phyloP scores from a whole-genome alignment of 1,140 invertebrate genomes.

The Platyscapa corneri region DNA sequence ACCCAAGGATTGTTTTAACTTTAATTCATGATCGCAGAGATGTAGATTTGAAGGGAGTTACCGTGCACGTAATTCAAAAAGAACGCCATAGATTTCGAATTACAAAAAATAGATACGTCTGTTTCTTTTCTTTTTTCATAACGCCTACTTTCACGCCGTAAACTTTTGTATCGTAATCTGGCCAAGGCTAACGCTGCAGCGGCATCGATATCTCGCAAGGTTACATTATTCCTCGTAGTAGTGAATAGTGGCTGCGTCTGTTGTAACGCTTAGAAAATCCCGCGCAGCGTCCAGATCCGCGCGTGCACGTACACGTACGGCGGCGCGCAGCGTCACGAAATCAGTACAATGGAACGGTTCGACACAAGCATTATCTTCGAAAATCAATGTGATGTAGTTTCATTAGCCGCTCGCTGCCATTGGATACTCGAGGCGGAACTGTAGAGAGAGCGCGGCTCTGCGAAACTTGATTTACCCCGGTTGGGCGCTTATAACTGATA shows the following conservation, averaged over 20 bases:
- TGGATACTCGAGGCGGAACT: constrained; percentile 3
- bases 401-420: neutral
- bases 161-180: constrained; percentile 54
- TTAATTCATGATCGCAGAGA: neutral
- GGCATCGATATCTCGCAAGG: constrained; percentile 56
- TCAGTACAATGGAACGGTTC: constrained; percentile 30
- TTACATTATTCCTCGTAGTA: constrained; percentile 51
- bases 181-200: constrained; percentile 50
- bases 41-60: neutral
- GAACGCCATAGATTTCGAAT: neutral
- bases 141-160: constrained; percentile 50
- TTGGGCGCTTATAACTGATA: neutral
- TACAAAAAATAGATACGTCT: neutral
- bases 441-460: neutral
- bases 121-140: constrained; percentile 8
- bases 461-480: constrained; percentile 31
- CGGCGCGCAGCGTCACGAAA: constrained; percentile 47
- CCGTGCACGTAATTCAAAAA: neutral
- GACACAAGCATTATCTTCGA: constrained; percentile 38
- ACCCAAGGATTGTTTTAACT: too few species aligned
- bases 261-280: constrained; percentile 57
- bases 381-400: constrained; percentile 18
- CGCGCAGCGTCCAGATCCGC: constrained; percentile 45
- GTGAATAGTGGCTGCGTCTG: constrained; percentile 52
- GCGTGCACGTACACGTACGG: constrained; percentile 38